Conservation (phyloP, 35 echinoderm and acorn worm genomes). For the Strongylocentrotus purpuratus region DNA sequence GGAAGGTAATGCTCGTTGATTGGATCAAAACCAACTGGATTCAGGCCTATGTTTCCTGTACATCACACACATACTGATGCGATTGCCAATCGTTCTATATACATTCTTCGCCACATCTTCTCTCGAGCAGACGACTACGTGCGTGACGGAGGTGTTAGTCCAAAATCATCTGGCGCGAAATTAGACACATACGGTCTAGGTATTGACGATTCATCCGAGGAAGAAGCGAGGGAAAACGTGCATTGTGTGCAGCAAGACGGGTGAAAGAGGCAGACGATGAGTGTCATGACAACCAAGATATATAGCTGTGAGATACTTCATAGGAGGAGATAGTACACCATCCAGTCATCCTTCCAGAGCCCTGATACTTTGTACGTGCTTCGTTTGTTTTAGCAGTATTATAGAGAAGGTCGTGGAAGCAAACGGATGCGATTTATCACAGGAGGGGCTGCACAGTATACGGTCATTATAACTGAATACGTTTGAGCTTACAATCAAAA, state of each 20-base stretch:
- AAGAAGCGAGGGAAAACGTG: background rate
- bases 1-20: background rate
- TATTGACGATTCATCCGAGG: background rate
- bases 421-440: background rate
- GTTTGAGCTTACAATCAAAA: too few relatives aligned
- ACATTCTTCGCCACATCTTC: background rate
- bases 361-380: background rate
- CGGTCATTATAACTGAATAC: too few relatives aligned
- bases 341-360: background rate
- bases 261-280: background rate
- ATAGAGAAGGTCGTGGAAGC: background rate
- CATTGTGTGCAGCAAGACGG: background rate
- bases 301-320: background rate
- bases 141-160: background rate
- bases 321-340: background rate
- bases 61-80: background rate
- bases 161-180: background rate
- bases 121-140: background rate
- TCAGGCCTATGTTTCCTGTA: background rate
- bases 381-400: background rate
- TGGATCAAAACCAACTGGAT: background rate
- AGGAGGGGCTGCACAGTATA: too few relatives aligned
- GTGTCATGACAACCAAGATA: background rate
- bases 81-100: background rate
- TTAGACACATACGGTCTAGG: background rate